A percentile compares a stretch with the other conserved stretches of the same genome.
Evolutionary conservation across 2,797 vertebrate species (phyloP).

Genomic region (Pagetopsis macropterus): DNA sequence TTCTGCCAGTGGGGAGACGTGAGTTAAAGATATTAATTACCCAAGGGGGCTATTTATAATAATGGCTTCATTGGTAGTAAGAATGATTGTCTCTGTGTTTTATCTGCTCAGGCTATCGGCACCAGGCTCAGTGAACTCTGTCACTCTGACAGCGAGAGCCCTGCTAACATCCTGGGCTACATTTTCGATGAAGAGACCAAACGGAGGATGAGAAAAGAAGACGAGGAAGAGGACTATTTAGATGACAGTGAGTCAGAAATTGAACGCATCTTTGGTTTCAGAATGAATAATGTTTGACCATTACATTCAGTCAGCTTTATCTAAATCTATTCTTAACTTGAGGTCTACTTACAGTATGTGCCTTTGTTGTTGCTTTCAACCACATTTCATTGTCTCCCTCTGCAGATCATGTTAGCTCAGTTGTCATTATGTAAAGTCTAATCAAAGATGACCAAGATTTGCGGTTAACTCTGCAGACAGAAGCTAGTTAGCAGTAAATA

Average conservation of each 20-base stretch:
- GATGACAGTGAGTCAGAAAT: conserved; percentile 93
- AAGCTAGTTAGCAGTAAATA: neutral
- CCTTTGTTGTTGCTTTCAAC: neutral
- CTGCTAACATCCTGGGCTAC: conserved; percentile 95
- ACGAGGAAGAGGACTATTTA: conserved; percentile 98
- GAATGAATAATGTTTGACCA: no score
- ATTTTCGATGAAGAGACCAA: conserved; percentile 98
- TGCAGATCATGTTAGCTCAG: neutral
- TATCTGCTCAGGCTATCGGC: conserved; percentile 89
- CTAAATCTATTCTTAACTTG: neutral
- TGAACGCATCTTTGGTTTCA: neutral
- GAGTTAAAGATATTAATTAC: conserved; percentile 63
- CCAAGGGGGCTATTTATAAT: neutral
- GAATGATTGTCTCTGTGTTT: conserved; percentile 8
- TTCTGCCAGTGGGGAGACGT: conserved; percentile 99
- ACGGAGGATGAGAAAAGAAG: conserved; percentile 94
- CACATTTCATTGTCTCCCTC: neutral
- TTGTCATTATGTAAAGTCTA: neutral
- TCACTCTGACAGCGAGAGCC: conserved; percentile 96
- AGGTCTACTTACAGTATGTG: neutral
- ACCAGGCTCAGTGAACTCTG: conserved; percentile 94
- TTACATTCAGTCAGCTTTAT: neutral
- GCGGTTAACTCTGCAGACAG: no score
- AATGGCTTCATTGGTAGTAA: neutral
- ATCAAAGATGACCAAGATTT: no score